Percentiles rank a stretch among this genome's conserved stretches.
Conservation (phyloP, 1,140 invertebrate genomes). For the Drosophila gunungcola region DNA sequence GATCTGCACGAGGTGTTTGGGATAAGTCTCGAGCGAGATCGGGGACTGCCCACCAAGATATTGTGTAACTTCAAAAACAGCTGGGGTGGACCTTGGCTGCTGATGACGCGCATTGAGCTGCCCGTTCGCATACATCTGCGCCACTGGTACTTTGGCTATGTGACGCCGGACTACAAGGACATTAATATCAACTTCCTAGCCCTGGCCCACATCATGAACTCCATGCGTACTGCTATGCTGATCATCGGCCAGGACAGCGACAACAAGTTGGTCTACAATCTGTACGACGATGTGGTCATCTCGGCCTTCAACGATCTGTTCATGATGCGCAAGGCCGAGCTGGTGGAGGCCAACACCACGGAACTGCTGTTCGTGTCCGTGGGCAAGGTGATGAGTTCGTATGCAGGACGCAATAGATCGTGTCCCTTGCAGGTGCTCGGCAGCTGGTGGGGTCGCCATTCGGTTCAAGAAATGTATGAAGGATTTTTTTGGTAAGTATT, state of each 20-base stretch:
- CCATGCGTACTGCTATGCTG: slow-evolving; percentile 62
- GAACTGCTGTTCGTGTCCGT: slow-evolving; percentile 54
- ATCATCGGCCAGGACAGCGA: slow-evolving; percentile 60
- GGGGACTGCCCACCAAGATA: slow-evolving; percentile 51
- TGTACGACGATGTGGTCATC: slow-evolving; percentile 66
- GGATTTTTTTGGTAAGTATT: slow-evolving; percentile 38
- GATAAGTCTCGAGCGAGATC: slow-evolving; percentile 31
- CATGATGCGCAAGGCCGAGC: slow-evolving; percentile 63
- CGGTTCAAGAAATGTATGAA: not conserved
- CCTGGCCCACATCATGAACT: slow-evolving; percentile 56
- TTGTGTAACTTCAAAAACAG: slow-evolving; percentile 46
- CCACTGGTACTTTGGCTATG: slow-evolving; percentile 63
- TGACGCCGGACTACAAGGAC: slow-evolving; percentile 61
- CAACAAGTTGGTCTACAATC: slow-evolving; percentile 55
- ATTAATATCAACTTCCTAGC: slow-evolving; percentile 61
- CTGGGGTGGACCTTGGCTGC: slow-evolving; percentile 65
- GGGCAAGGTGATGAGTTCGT: slow-evolving; percentile 42
- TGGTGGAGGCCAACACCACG: slow-evolving; percentile 61
- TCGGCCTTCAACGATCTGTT: slow-evolving; percentile 65
- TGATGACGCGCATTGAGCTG: slow-evolving; percentile 63
- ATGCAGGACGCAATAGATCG: slow-evolving; percentile 42
- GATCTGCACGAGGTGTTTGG: slow-evolving; percentile 64
- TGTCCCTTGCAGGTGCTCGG: slow-evolving; percentile 60
- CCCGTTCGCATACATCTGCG: slow-evolving; percentile 52
- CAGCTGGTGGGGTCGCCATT: slow-evolving; percentile 55